Base-by-base conservation (phyloP, 1,140 invertebrate genomes). In the Atta cephalotes region DNA sequence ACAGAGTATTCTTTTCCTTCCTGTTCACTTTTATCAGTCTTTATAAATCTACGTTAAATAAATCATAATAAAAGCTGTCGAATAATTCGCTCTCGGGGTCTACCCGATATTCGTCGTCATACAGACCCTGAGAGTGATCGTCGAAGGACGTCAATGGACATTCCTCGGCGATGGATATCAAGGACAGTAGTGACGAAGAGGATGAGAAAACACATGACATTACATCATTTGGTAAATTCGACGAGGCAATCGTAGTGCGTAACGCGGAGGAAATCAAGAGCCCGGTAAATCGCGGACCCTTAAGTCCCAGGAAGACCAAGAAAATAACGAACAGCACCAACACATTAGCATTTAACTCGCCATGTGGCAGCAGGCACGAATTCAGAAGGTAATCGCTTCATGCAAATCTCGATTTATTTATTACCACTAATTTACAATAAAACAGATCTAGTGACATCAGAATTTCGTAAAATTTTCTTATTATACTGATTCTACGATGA, bases 231-330 rank as follows among this genome's bases (percentile, higher is more conserved):
- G 91, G 91, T 3, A 95, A 95, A 89, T 95, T 93, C 68, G 95
- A 95, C 80, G 95, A 95, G 76, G 91, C 92, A 51, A 94, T 94
- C 21, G 93, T 93, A 21, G 94, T 95, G 6, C 86, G 88, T 14
- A 94, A 95, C 56, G 92, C 92, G 0, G 92, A 94, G 25, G 95
- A 95, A 28, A 91, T 94, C 14, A 93, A 93, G 21, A 95, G 95
- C 66, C 95, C 95, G 0, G 62, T 93, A 2, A 92, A 79, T 16
- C 91, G 31, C 3, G 91, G 92, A 51, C 90, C 88, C 16, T 7
- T 77, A 2, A 91, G 91, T n/a, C 91, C 89, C 0, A 88, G 63
- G 16, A 91, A 31, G 82, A 68, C 85, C n/a, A 84, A 85, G 68
- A 89, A 86, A 86, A 87, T 88, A 70, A 85, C 86, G 18, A 91